A percentile compares a stretch with the other conserved stretches of the same genome.
phyloP scores from a whole-genome alignment of 2,888 invertebrate genomes.

The Unio delphinus region DNA sequence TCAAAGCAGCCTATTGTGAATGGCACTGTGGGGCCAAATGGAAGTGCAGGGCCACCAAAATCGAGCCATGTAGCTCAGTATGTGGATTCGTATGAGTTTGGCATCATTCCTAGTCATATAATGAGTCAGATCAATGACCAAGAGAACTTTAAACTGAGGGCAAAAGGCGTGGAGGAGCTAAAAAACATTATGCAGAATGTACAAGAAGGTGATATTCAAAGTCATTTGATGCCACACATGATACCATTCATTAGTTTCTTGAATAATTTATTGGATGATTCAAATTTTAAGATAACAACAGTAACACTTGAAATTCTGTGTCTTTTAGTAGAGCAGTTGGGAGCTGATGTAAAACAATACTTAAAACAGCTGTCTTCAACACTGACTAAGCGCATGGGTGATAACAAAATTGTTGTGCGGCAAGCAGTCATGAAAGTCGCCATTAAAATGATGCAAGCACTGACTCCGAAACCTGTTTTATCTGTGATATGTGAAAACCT shows the following conservation, averaged over 20 bases:
- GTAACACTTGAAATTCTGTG: conserved; percentile 73
- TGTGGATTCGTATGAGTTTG: conserved; percentile 66
- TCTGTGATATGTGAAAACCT: conserved; percentile 74
- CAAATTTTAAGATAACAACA: conserved; percentile 75
- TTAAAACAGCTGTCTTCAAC: conserved; percentile 73
- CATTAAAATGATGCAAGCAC: conserved; percentile 74
- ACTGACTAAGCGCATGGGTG: conserved; percentile 73
- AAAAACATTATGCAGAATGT: conserved; percentile 73
- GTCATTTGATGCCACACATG: conserved; percentile 77
- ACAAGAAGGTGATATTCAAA: conserved; percentile 48
- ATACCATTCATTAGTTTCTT: conserved; percentile 79
- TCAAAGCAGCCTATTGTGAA: conserved; percentile 3
- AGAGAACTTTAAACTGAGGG: conserved; percentile 77
- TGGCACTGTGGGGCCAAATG: conserved; percentile 4
- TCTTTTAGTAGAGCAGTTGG: conserved; percentile 71
- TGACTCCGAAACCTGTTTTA: conserved; percentile 75
- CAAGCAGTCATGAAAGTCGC: conserved; percentile 74
- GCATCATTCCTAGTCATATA: conserved; percentile 71
- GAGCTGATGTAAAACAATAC: conserved; percentile 71
- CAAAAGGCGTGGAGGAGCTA: conserved; percentile 77
- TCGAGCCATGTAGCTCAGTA: conserved; percentile 32
- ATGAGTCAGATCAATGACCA: conserved; percentile 72
- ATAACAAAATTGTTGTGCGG: conserved; percentile 74
- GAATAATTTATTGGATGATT: conserved; percentile 77
- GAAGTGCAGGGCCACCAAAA: conserved; percentile 2